Base-by-base conservation (phyloP, 2,888 invertebrate species). In the Tupiocoris notatus region DNA sequence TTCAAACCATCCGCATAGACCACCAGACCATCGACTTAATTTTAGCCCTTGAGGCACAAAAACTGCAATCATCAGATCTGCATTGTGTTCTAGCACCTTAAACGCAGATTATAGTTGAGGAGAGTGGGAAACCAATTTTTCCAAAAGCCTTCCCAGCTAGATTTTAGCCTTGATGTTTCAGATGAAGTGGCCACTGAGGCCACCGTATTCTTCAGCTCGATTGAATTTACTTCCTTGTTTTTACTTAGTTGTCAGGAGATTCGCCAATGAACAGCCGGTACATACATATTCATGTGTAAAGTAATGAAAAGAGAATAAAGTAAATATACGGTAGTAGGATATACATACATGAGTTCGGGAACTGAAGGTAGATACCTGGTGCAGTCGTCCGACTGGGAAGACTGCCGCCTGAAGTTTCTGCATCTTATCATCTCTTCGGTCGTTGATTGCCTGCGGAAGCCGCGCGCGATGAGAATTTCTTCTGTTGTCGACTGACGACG, bases 341-440 rank as follows among this genome's bases (percentile, higher is more conserved):
- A 71, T 71, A 71, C 71, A 71, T 71, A 71, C 71, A 71, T 71
- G 71, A 71, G 71, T 71, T 71, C 71, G 59, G 71, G 71, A 25
- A 71, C 71, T 71, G 71, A 71, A 71, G 71, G 71, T 71, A 71
- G 71, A 71, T 71, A 71, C 62, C 84, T 82, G 20, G 83, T 83
- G 39, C 81, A 81, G 82, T 94, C 94, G 82, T 95, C 95, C 82
- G 94, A 94, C 84, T 95, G 95, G 0, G 94, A 94, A 82, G 93
- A 93, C 84, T 94, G 93, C 18, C 95, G 88, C n/a, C 95, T 88
- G 83, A 95, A 95, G 83, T 95, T 95, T 39, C 95, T 87, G 82
- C 95, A 95, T 9, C 95, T 88, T 78, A 95, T 95, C 93, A 95
- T 95, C 84, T 95, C 95, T 82, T 95, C 95, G 0, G 94, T 95